Conservation (phyloP, 37 sponge, comb jelly and placozoan species). For the Chondrilla cf. caribensis region DNA sequence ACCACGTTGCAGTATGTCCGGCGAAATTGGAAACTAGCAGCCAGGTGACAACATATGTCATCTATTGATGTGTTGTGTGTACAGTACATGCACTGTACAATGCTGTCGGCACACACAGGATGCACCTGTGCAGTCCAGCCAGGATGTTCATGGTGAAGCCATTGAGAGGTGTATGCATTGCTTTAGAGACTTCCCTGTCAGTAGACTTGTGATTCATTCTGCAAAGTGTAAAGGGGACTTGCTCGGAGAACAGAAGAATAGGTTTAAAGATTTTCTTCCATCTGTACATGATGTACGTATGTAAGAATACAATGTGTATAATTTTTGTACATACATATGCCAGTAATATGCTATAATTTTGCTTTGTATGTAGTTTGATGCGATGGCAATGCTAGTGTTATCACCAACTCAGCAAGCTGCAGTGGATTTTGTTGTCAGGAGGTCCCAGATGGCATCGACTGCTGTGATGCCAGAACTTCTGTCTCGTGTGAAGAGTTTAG, state of each 20-base stretch:
- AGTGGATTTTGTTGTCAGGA: slow-evolving; percentile 54
- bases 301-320: too few species aligned
- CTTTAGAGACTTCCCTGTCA: slow-evolving; percentile 69
- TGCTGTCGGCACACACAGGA: too few species aligned
- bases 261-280: slow-evolving; percentile 65
- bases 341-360: too few species aligned
- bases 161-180: slow-evolving; percentile 68
- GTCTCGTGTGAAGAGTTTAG: slow-evolving; percentile 30
- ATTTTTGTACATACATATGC: too few species aligned
- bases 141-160: slow-evolving; percentile 31
- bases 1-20: background rate
- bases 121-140: too few species aligned
- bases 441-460: slow-evolving; percentile 32
- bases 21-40: background rate
- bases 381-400: slow-evolving; percentile 49
- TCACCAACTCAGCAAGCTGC: slow-evolving; percentile 50
- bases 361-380: slow-evolving; percentile 41
- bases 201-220: slow-evolving; percentile 40
- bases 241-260: slow-evolving; percentile 23
- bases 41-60: too few species aligned
- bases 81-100: too few species aligned
- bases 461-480: slow-evolving; percentile 22
- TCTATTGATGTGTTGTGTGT: too few species aligned
- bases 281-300: slow-evolving; percentile 65
- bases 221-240: slow-evolving; percentile 46